Evolutionary conservation across 2,888 invertebrate species (phyloP), one percentile per base, ranked within the genome.

Genomic region (Serripes groenlandicus): DNA sequence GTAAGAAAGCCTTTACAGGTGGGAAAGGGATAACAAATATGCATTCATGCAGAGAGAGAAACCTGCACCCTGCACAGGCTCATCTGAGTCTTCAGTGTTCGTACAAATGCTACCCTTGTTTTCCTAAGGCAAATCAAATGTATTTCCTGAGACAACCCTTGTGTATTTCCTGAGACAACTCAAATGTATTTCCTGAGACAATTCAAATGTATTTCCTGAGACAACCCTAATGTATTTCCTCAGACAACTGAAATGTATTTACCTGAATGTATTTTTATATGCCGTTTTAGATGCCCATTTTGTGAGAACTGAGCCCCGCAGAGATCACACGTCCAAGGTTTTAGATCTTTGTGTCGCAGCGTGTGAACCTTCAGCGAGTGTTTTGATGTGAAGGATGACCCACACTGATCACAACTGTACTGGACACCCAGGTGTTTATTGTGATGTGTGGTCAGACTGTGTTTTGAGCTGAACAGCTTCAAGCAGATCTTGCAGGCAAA

Each of bases 381-480:
- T n/a, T 35, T 30, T 5, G 81, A 71, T 18, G 81, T 73, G 69
- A 66, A 81, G 9, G 81, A 72, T 28, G 71, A 64, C 7, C 58
- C 68, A 42, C 81, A 81, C 2, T 23, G 9, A 35, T 81, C 73
- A 81, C 81, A 81, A 11, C 35, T 26, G 60, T 76, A 68, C 9
- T 60, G 54, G 18, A 76, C 68, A 11, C 76, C 76, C 9, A 18
- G 30, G 32, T 76, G 81, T 54, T 76, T 76, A 15, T 68, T 66
- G 37, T 75, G 58, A 30, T 81, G 81, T 18, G 68, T 32, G 60
- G 35, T 54, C 9, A 75, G 34, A 23, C 18, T 42, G 30, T 28
- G 28, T 32, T 32, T 28, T 23, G 18, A 49, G 52, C 64, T 64
- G 62, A 49, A 74, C 1, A 32, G 21, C 52, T 64, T 62, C 34